Evolutionary conservation across 2,888 invertebrate species (phyloP).

Genomic region (Torymus tubicola): DNA sequence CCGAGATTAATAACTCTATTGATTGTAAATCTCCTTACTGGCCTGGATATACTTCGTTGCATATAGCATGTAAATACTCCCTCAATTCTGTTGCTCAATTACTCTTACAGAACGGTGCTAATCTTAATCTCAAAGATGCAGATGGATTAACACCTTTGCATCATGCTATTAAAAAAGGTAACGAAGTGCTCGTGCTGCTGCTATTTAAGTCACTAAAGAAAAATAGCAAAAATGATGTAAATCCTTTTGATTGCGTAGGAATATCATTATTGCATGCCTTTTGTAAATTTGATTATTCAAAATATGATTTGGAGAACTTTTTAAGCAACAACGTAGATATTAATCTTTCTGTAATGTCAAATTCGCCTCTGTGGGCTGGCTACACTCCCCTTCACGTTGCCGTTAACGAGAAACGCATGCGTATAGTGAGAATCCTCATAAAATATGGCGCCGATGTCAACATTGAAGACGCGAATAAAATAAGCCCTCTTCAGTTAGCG

Average conservation of each 20-base stretch:
- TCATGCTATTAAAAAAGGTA: not conserved
- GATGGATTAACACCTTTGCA: constrained; percentile 14
- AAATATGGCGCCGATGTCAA: constrained; percentile 27
- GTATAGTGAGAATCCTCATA: not conserved
- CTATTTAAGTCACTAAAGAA: not conserved
- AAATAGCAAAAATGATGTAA: not conserved
- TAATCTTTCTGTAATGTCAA: not conserved
- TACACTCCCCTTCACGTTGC: constrained; percentile 40
- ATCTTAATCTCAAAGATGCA: not conserved
- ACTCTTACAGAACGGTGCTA: constrained; percentile 9
- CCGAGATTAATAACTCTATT: constrained; percentile 3
- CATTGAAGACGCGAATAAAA: not conserved
- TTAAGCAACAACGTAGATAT: not conserved
- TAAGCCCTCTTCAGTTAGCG: constrained; percentile 27
- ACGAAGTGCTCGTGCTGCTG: not conserved
- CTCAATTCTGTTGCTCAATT: not conserved
- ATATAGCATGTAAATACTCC: constrained; percentile 28
- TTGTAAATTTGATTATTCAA: too few species aligned
- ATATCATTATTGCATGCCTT: constrained; percentile 9
- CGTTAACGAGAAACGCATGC: not conserved
- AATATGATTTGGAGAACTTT: not conserved
- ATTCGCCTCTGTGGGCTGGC: constrained; percentile 31
- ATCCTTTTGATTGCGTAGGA: constrained; percentile 10
- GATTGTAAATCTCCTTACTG: not conserved
- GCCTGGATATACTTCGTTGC: constrained; percentile 32